Evolutionary conservation across 2,113 vertebrate species (phyloP).

Genomic region (Cyrtonyx montezumae): DNA sequence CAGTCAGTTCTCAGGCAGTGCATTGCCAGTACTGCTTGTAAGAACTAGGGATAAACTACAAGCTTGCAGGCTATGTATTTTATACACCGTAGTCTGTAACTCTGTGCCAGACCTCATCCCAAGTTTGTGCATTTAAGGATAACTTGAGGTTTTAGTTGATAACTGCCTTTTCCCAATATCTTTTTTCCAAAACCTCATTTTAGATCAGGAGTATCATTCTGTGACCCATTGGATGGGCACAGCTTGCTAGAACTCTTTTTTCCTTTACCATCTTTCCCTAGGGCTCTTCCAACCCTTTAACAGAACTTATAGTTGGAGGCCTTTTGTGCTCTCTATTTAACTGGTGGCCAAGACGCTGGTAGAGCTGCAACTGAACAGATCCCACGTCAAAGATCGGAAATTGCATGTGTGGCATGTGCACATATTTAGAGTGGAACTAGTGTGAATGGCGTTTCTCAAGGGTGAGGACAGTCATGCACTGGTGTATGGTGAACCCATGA

Average conservation of each 20-base stretch:
- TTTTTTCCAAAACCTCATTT: neutral
- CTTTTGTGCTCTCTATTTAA: neutral
- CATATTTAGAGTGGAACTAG: neutral
- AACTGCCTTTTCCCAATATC: neutral
- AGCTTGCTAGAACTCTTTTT: neutral
- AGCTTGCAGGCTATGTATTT: neutral
- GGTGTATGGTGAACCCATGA: neutral
- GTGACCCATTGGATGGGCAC: neutral
- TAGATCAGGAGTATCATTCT: neutral
- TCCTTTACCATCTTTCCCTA: neutral
- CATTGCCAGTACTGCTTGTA: neutral
- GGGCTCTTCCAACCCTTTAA: neutral
- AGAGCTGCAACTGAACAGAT: neutral
- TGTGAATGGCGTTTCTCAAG: rapidly evolving
- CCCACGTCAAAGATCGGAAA: neutral
- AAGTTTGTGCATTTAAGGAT: neutral
- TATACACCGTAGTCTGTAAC: neutral
- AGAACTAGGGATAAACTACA: neutral
- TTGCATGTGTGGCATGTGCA: neutral
- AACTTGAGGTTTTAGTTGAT: neutral
- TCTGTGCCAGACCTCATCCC: neutral
- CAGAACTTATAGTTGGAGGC: neutral
- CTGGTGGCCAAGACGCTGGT: rapidly evolving
- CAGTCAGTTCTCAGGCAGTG: neutral
- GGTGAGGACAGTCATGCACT: neutral